Percentiles rank a stretch among this genome's conserved stretches.
These are phyloP conservation scores for fruit fly (Drosophila melanogaster) DNA, from an alignment of 1,140 invertebrate genomes.

Conservation along the genomic window DNA sequence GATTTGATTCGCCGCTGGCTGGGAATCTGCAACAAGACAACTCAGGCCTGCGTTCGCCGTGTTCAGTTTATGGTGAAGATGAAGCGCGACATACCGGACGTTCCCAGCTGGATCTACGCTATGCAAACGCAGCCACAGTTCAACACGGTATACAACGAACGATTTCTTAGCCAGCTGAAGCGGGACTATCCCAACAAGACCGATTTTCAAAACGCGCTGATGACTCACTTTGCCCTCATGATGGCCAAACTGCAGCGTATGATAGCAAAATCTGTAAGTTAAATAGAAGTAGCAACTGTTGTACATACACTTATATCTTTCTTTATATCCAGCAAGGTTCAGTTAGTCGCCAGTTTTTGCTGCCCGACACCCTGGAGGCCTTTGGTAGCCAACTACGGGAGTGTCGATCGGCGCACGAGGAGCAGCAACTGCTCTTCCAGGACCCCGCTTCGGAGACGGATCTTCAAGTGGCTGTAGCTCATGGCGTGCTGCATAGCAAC, in stretches of 20 bases:
- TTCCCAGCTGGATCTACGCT: constrained; percentile 75
- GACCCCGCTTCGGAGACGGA: constrained; percentile 85
- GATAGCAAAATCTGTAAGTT: constrained; percentile 56
- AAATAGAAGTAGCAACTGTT: too few relatives aligned
- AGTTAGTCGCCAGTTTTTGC: constrained; percentile 47
- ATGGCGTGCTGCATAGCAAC: constrained; percentile 87
- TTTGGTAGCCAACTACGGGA: constrained; percentile 51
- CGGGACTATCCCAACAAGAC: constrained; percentile 52
- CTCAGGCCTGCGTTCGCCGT: constrained; percentile 88
- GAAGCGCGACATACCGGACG: constrained; percentile 65
- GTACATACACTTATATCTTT: not conserved
- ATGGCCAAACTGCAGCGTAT: constrained; percentile 57
- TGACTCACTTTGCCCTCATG: constrained; percentile 67
- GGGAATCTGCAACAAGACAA: constrained; percentile 89
- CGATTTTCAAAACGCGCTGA: constrained; percentile 57
- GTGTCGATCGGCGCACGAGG: constrained; percentile 30
- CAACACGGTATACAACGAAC: constrained; percentile 57
- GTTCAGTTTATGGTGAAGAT: constrained; percentile 84
- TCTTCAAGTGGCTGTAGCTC: constrained; percentile 85
- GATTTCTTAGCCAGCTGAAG: constrained; percentile 62
- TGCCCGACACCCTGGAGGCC: constrained; percentile 66
- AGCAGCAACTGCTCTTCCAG: constrained; percentile 73
- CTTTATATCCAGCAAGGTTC: constrained; percentile 14
- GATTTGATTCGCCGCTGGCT: constrained; percentile 87
- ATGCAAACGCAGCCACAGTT: constrained; percentile 67